A percentile compares a stretch with the other conserved stretches of the same genome.
Conservation (phyloP, 2,113 vertebrate species). For the Sprattus sprattus region DNA sequence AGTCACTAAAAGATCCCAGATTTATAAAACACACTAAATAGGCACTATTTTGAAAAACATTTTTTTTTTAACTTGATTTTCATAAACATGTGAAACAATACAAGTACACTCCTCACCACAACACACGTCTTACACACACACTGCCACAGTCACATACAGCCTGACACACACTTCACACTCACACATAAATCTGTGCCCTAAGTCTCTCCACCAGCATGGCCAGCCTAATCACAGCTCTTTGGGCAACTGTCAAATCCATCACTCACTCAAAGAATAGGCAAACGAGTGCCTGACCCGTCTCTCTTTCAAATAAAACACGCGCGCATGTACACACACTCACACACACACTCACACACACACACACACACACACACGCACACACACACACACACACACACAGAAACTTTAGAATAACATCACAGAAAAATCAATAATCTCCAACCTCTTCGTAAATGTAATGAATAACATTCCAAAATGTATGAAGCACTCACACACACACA, state of each 20-base stretch:
- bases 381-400: background rate
- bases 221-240: conserved; percentile 62
- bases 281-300: conserved; percentile 64
- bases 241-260: conserved; percentile 76
- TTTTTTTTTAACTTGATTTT: background rate
- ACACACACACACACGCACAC: background rate
- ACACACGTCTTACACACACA: conserved; percentile 38
- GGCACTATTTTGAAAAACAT: conserved; percentile 17
- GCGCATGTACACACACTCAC: conserved; percentile 27
- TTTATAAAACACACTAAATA: conserved; percentile 13
- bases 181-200: conserved; percentile 12
- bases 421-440: conserved; percentile 25
- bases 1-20: background rate
- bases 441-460: background rate
- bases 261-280: conserved; percentile 65
- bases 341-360: conserved; percentile 10
- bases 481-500: background rate
- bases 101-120: conserved; percentile 27
- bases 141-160: conserved; percentile 44
- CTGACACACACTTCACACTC: conserved; percentile 54
- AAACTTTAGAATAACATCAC: background rate
- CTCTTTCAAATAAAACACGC: conserved; percentile 61
- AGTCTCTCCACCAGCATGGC: conserved; percentile 30
- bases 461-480: conserved; percentile 4
- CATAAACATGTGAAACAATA: background rate